phyloP scores from a whole-genome alignment of 2,888 invertebrate species.

The Idaea aversata region DNA sequence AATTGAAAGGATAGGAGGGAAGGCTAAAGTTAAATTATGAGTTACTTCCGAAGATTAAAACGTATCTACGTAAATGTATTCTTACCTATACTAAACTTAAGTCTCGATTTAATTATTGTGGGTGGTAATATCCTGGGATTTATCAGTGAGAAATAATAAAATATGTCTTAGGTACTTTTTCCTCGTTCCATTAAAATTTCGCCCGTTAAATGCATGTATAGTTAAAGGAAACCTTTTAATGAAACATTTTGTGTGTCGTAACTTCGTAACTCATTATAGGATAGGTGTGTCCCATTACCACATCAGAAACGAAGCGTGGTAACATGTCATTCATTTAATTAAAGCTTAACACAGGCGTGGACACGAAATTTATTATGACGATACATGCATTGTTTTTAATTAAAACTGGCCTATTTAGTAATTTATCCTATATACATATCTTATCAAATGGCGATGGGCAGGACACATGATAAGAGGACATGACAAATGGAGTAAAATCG shows the following conservation, averaged over 20 bases:
- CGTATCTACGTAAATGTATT: not conserved
- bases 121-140: too few species aligned
- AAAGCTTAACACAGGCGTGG: conserved; percentile 44
- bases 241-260: conserved; percentile 23
- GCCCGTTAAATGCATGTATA: not conserved
- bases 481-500: too few species aligned
- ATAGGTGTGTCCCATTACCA: conserved; percentile 48
- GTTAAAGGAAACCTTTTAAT: not conserved
- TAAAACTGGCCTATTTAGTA: conserved; percentile 13
- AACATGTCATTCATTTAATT: conserved; percentile 61
- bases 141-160: too few species aligned
- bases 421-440: not conserved
- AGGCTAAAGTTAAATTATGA: not conserved
- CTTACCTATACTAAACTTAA: not conserved
- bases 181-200: too few species aligned
- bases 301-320: conserved; percentile 43
- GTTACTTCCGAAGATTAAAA: not conserved
- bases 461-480: too few species aligned
- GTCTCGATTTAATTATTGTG: too few species aligned
- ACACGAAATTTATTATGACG: conserved; percentile 39
- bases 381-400: conserved; percentile 30
- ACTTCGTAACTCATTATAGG: conserved; percentile 25
- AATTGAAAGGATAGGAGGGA: not conserved
- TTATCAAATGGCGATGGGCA: too few species aligned
- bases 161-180: too few species aligned